These are phyloP conservation scores for Phyllostomus discolor DNA, from an alignment of 2,113 vertebrate species.

Conservation along the genomic window DNA sequence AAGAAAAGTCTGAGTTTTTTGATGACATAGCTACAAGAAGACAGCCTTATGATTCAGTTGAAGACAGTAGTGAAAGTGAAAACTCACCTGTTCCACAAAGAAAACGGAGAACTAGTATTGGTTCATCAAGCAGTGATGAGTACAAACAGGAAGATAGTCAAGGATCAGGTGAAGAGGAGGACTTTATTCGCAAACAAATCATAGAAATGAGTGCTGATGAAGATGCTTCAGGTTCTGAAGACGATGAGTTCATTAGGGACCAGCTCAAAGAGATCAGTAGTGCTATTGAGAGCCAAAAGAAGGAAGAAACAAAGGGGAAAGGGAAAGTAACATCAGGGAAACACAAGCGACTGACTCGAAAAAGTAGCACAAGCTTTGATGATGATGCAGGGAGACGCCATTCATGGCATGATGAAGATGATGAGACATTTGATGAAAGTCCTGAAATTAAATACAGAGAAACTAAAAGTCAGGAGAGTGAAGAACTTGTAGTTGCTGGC, in stretches of 20 bases:
- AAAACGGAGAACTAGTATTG: conserved; percentile 82
- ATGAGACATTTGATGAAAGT: conserved; percentile 83
- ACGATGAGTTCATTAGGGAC: conserved; percentile 85
- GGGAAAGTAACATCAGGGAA: conserved; percentile 77
- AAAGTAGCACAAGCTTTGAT: conserved; percentile 85
- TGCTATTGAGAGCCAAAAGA: conserved; percentile 75
- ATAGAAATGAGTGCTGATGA: conserved; percentile 93
- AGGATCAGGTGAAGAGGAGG: conserved; percentile 93
- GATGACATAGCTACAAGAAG: conserved; percentile 75
- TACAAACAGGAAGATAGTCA: conserved; percentile 90
- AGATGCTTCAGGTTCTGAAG: conserved; percentile 89
- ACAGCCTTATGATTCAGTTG: conserved; percentile 83
- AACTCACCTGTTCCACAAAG: conserved; percentile 86
- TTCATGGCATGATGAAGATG: conserved; percentile 85
- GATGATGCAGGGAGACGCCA: conserved; percentile 87
- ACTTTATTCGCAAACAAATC: conserved; percentile 93
- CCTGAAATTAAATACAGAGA: conserved; percentile 85
- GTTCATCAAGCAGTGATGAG: conserved; percentile 93
- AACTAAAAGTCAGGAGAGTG: conserved; percentile 86
- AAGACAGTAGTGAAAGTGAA: conserved; percentile 93
- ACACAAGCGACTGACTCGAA: conserved; percentile 77
- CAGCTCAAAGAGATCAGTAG: conserved; percentile 83
- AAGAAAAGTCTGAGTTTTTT: conserved; percentile 69
- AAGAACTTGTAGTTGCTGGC: conserved; percentile 79
- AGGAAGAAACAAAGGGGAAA: conserved; percentile 78